Conservation (phyloP, 1,140 invertebrate species). For the Apis cerana region DNA sequence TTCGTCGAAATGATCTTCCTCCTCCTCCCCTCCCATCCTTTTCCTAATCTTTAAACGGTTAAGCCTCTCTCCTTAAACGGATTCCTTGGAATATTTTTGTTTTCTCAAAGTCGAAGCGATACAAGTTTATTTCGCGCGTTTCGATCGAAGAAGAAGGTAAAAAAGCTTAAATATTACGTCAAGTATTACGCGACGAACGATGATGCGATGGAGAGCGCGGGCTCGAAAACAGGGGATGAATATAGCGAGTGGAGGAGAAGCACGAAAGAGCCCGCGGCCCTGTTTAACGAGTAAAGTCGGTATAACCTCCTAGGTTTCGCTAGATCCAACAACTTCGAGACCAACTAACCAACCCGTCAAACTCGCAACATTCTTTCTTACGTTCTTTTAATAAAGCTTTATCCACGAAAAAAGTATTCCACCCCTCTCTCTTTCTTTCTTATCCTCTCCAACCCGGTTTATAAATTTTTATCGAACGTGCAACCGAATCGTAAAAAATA, state of each 20-base stretch:
- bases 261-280: conserved; percentile 64
- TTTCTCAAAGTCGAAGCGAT: too few species aligned
- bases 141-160: too few species aligned
- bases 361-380: conserved; percentile 67
- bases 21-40: background rate
- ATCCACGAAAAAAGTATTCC: background rate
- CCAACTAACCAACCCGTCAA: conserved; percentile 63
- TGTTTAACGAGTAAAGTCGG: conserved; percentile 72
- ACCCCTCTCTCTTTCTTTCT: background rate
- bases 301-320: conserved; percentile 44
- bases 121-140: too few species aligned
- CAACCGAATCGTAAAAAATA: background rate
- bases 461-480: background rate
- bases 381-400: conserved; percentile 57
- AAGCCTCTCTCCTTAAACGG: too few species aligned
- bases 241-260: conserved; percentile 52
- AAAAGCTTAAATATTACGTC: conserved; percentile 4
- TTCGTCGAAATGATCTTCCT: conserved; percentile 50
- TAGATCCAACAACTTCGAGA: conserved; percentile 67
- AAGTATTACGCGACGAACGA: background rate
- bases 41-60: background rate
- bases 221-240: conserved; percentile 42
- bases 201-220: conserved; percentile 3
- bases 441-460: background rate
- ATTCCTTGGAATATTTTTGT: too few species aligned